A percentile compares a stretch with the other conserved stretches of the same genome.
Conservation (phyloP, 1,140 invertebrate genomes). For the Augochlora pura region DNA sequence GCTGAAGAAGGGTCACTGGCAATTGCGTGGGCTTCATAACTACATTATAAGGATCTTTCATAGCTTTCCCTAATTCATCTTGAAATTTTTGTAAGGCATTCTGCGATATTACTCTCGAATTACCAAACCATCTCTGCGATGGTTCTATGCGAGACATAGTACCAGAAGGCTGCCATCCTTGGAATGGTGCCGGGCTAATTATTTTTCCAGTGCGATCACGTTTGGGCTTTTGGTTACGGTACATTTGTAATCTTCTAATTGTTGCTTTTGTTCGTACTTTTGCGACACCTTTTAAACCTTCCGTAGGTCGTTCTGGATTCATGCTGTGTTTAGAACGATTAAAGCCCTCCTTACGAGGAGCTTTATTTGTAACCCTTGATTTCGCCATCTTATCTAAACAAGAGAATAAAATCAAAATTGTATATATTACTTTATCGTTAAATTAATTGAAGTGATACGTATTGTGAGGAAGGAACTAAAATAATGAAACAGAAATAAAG, state of each 20-base stretch:
- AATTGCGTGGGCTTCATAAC: conserved; percentile 98
- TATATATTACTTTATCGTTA: not conserved
- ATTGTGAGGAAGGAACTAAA: not conserved
- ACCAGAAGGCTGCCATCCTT: conserved; percentile 93
- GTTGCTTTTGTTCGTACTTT: conserved; percentile 94
- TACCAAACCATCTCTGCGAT: conserved; percentile 99
- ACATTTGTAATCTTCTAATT: conserved; percentile 98
- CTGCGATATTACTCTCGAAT: conserved; percentile 95
- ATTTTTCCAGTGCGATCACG: conserved; percentile 96
- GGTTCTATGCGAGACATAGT: conserved; percentile 97
- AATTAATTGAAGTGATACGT: not conserved
- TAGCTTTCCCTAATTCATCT: conserved; percentile 94
- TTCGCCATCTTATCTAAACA: conserved; percentile 84
- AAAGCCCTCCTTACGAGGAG: conserved; percentile 88
- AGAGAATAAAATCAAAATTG: not conserved
- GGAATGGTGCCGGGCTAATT: conserved; percentile 95
- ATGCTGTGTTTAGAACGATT: conserved; percentile 91
- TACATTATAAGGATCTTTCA: conserved; percentile 98
- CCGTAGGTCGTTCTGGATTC: conserved; percentile 90
- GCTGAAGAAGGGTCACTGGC: conserved; percentile 96
- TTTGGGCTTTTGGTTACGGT: conserved; percentile 97
- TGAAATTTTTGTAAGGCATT: conserved; percentile 98
- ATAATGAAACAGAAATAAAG: not conserved
- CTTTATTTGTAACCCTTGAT: conserved; percentile 84
- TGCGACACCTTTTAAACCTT: conserved; percentile 91